Conservation (phyloP, 2,797 vertebrate genomes). For the Anas georgica region DNA sequence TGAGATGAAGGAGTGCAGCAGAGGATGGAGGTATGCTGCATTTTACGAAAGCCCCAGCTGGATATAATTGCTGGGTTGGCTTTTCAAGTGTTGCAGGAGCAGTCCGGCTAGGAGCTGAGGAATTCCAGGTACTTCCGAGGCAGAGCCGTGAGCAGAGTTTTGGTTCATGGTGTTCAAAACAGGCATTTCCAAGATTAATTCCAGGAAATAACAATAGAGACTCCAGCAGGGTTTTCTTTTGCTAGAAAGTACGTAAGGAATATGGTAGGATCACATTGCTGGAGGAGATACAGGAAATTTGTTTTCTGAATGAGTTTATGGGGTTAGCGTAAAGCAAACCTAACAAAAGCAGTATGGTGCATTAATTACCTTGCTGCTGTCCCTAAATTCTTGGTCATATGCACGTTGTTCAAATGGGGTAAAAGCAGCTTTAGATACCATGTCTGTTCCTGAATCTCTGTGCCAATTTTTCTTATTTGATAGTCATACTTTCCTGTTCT, state of each 20-base stretch:
- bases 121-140: neutral
- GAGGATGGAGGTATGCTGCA: neutral
- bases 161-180: neutral
- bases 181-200: neutral
- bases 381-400: neutral
- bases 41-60: neutral
- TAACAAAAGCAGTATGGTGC: neutral
- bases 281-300: neutral
- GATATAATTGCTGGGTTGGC: neutral
- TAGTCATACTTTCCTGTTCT: constrained; percentile 9
- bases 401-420: fast-evolving
- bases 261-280: neutral
- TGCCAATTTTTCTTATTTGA: constrained; percentile 20
- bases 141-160: neutral
- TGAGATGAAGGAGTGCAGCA: neutral
- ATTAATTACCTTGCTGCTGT: neutral
- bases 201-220: neutral
- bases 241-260: neutral
- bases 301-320: neutral
- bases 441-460: neutral
- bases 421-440: neutral
- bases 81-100: neutral
- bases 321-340: neutral
- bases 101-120: neutral
- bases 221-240: neutral